Evolutionary conservation across 2,888 invertebrate genomes (phyloP), one percentile per base, ranked within the genome.

Genomic region (Pheosia tremula): DNA sequence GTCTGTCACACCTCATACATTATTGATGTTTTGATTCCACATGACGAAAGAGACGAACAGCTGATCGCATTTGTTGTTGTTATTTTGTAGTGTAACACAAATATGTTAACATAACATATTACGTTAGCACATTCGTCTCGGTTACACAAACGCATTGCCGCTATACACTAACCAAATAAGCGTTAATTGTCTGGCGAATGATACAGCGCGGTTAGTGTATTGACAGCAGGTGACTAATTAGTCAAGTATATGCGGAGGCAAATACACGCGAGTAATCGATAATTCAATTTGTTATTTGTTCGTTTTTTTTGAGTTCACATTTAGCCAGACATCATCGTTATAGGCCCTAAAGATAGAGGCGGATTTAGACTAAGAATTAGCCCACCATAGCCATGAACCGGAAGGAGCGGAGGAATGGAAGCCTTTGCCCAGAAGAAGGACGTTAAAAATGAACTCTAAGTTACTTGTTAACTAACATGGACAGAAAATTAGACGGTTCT

Each of bases 161-260:
- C 72, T 64, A 74, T 74, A 67, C 62, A 24, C 24, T 24, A 24
- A 24, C 66, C 60, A 66, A 76, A 75, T 71, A 66, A 66, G 62
- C 56, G 74, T 59, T 74, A 75, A 76, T 74, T 75, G 69, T 65
- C 68, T 77, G 66, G 52, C 67, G 61, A 69, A 70, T 77, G 69
- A 76, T 74, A 72, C 66, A 77, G 61, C 69, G 67, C 68, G 67
- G 67, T 67, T 70, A 68, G 67, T 67, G 58, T 67, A 69, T 66
- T 64, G 68, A 59, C 62, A 56, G 45, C 59, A 59, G 59, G 72
- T 68, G 75, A 74, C 72, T 75, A 78, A 78, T 77, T 78, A 77
- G 66, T 59, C 63, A 67, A 68, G 65, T 67, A 65, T 24, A 72
- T 71, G 72, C 62, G 57, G 58, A 64, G 55, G 68, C 57, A 55